Evolutionary conservation across 2,113 vertebrate species (phyloP).

Genomic region (Microtus oregoni): DNA sequence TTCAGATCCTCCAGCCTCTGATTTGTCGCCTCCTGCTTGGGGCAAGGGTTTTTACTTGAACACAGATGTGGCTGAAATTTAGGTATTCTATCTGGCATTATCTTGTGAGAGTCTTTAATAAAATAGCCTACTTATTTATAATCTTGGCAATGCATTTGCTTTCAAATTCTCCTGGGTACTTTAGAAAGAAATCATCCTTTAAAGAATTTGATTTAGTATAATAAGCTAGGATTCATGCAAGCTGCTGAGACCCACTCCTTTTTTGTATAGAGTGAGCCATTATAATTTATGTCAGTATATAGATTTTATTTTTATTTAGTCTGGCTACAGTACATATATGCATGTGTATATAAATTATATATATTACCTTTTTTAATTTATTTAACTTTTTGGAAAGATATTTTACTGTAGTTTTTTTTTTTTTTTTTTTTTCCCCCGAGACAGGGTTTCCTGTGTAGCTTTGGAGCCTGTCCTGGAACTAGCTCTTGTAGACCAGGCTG

Average conservation of each 20-base stretch:
- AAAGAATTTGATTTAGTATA: background rate
- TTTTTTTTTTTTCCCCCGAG: no score
- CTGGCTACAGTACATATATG: background rate
- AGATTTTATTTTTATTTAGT: constrained; percentile 39
- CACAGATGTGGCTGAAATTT: background rate
- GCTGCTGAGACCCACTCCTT: background rate
- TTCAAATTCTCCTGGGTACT: background rate
- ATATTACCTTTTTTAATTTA: no score
- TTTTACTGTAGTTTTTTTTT: background rate
- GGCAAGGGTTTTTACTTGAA: constrained; percentile 27
- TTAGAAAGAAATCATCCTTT: background rate
- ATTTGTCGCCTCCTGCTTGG: background rate
- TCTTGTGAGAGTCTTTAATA: background rate
- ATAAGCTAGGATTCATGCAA: background rate
- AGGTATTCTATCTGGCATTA: background rate
- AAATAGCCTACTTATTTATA: background rate
- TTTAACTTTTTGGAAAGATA: background rate
- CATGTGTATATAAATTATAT: background rate
- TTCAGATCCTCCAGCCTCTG: background rate
- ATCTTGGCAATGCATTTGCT: constrained; percentile 60
- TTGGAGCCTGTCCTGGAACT: no score
- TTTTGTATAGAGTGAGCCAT: constrained; percentile 32
- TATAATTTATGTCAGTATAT: constrained; percentile 30
- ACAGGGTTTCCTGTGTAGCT: no score
- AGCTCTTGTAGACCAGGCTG: no score